These are phyloP conservation scores for Brachypalpus laphriformis DNA, from an alignment of 2,888 invertebrate genomes.

Conservation along the genomic window DNA sequence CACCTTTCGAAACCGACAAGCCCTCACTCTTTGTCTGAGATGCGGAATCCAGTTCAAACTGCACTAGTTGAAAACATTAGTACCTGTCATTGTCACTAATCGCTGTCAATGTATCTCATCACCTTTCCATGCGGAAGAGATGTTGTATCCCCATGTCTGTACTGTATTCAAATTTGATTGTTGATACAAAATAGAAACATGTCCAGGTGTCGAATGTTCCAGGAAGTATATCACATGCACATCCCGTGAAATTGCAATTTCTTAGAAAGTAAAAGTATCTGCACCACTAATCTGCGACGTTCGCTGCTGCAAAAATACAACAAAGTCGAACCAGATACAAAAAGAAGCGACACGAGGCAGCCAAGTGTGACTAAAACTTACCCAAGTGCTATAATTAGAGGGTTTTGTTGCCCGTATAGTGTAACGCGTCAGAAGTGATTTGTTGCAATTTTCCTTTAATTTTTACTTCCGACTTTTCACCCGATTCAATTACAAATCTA, in stretches of 20 bases:
- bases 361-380: slow-evolving; percentile 71
- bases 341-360: slow-evolving; percentile 60
- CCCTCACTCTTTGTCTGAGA: neutral
- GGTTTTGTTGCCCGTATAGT: slow-evolving; percentile 55
- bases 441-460: slow-evolving; percentile 50
- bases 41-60: neutral
- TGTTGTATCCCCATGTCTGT: slow-evolving; percentile 22
- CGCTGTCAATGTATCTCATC: slow-evolving; percentile 34
- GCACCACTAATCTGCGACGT: slow-evolving; percentile 37
- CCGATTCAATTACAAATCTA: slow-evolving; percentile 39
- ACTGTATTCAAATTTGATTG: slow-evolving; percentile 56
- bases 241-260: slow-evolving; percentile 54
- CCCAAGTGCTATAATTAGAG: slow-evolving; percentile 70
- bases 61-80: slow-evolving; percentile 33
- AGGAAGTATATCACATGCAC: slow-evolving; percentile 64
- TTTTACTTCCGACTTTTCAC: slow-evolving; percentile 53
- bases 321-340: slow-evolving; percentile 36
- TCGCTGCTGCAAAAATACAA: slow-evolving; percentile 60
- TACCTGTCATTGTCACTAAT: slow-evolving; percentile 27
- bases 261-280: slow-evolving; percentile 71
- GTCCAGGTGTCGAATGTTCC: slow-evolving; percentile 61
- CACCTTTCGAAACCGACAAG: too few relatives aligned
- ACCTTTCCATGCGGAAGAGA: slow-evolving; percentile 68
- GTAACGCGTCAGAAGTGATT: slow-evolving; percentile 75
- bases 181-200: neutral